Conservation (phyloP, 2,888 invertebrate species). For the Halocaridina rubra region DNA sequence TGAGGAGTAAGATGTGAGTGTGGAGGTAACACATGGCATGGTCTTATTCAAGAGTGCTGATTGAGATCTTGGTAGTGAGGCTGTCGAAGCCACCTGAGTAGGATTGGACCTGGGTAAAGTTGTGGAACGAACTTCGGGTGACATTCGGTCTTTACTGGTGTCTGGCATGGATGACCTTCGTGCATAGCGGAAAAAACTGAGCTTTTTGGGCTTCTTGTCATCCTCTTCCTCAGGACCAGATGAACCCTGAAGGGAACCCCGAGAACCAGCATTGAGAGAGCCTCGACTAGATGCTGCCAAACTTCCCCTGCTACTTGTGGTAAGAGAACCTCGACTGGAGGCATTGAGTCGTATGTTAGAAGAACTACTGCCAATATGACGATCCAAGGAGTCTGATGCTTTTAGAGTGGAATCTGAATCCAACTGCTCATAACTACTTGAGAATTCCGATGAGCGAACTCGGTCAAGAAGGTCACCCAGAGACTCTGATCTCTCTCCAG, state of each 20-base stretch:
- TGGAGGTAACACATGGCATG: constrained; percentile 35
- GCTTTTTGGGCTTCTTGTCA: constrained; percentile 57
- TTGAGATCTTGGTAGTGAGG: constrained; percentile 60
- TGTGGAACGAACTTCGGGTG: constrained; percentile 61
- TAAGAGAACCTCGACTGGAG: constrained; percentile 59
- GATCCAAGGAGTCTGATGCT: constrained; percentile 62
- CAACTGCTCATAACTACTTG: constrained; percentile 62
- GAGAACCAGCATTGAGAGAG: constrained; percentile 61
- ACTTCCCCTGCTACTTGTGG: constrained; percentile 62
- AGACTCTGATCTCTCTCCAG: constrained; percentile 62
- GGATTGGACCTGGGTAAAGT: constrained; percentile 62
- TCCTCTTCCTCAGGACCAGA: constrained; percentile 63
- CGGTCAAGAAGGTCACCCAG: constrained; percentile 62
- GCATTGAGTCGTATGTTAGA: constrained; percentile 62
- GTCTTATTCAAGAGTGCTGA: constrained; percentile 48
- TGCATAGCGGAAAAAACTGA: constrained; percentile 62
- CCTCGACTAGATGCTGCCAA: constrained; percentile 62
- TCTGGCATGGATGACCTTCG: constrained; percentile 62
- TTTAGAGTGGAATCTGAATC: constrained; percentile 64
- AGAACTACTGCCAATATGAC: constrained; percentile 63
- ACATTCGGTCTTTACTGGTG: constrained; percentile 59
- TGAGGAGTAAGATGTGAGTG: constrained; percentile 34
- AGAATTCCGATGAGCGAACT: constrained; percentile 60
- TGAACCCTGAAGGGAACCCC: constrained; percentile 57
- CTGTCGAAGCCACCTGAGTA: constrained; percentile 60